These are phyloP conservation scores for Asbolus verrucosus DNA, from an alignment of 1,140 invertebrate species.

Conservation along the genomic window DNA sequence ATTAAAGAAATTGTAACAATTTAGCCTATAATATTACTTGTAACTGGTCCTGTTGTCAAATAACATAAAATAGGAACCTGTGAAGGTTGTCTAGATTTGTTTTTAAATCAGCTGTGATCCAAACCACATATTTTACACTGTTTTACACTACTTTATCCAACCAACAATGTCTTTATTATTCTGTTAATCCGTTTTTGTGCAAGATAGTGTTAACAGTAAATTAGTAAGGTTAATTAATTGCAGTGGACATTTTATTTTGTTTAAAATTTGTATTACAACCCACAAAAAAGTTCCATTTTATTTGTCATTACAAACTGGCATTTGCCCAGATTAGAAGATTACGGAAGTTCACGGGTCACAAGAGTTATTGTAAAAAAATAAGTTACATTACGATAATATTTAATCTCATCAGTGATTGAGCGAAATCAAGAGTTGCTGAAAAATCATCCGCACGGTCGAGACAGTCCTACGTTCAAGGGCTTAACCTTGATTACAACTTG, in stretches of 20 bases:
- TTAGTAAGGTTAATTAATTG: constrained; percentile 1
- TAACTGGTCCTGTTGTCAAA: too few species aligned
- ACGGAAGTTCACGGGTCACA: constrained; percentile 40
- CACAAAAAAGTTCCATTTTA: constrained; percentile 14
- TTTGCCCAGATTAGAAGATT: constrained; percentile 43
- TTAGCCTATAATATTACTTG: too few species aligned
- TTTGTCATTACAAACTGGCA: constrained; percentile 38
- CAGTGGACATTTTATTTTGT: constrained; percentile 16
- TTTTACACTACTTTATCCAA: constrained; percentile 18
- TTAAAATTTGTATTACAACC: background rate
- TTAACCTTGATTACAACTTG: constrained; percentile 41
- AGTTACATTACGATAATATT: background rate
- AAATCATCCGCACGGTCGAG: background rate
- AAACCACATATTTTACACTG: background rate
- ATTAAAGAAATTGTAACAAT: too few species aligned
- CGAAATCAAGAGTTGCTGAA: constrained; percentile 2
- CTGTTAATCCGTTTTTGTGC: constrained; percentile 34
- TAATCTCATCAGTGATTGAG: background rate
- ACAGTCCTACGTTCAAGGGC: constrained; percentile 15
- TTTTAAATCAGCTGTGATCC: background rate
- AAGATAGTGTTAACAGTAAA: constrained; percentile 16
- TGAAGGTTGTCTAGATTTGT: too few species aligned
- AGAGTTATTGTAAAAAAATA: constrained; percentile 4
- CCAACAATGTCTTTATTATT: constrained; percentile 29
- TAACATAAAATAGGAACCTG: too few species aligned